Conservation (phyloP, 2,113 vertebrate species). For the Tursiops truncatus region DNA sequence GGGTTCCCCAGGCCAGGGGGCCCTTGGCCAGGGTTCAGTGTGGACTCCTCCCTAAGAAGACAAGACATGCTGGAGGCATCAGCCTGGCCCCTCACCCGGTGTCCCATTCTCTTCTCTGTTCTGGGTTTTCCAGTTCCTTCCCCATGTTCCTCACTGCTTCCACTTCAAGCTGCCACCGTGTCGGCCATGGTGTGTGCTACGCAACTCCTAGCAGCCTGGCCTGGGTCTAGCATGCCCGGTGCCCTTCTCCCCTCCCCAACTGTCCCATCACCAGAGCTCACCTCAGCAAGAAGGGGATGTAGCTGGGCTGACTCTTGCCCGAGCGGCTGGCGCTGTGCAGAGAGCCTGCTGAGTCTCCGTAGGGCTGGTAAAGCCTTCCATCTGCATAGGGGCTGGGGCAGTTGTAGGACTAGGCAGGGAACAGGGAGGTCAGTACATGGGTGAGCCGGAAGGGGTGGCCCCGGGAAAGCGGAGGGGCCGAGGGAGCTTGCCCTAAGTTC, state of each 20-base stretch:
- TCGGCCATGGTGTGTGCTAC: rapidly evolving
- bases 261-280: slow-evolving; percentile 57
- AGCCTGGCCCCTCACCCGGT: neutral
- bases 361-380: slow-evolving; percentile 88
- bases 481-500: neutral
- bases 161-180: neutral
- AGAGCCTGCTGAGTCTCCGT: slow-evolving; percentile 90
- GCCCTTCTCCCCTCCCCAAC: neutral
- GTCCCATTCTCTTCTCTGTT: neutral
- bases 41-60: slow-evolving; percentile 88
- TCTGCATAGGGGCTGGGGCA: slow-evolving; percentile 89
- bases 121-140: neutral
- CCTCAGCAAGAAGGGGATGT: slow-evolving; percentile 93
- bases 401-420: slow-evolving; percentile 86
- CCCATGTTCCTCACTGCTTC: neutral
- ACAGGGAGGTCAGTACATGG: neutral
- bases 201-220: neutral
- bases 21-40: slow-evolving; percentile 86
- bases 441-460: too few relatives aligned
- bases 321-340: slow-evolving; percentile 93
- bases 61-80: neutral
- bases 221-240: neutral
- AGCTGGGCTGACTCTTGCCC: slow-evolving; percentile 95
- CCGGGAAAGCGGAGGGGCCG: neutral
- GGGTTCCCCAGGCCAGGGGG: slow-evolving; percentile 87